Evolutionary conservation across 2,113 vertebrate species (phyloP).

Genomic region (Microcebus murinus): DNA sequence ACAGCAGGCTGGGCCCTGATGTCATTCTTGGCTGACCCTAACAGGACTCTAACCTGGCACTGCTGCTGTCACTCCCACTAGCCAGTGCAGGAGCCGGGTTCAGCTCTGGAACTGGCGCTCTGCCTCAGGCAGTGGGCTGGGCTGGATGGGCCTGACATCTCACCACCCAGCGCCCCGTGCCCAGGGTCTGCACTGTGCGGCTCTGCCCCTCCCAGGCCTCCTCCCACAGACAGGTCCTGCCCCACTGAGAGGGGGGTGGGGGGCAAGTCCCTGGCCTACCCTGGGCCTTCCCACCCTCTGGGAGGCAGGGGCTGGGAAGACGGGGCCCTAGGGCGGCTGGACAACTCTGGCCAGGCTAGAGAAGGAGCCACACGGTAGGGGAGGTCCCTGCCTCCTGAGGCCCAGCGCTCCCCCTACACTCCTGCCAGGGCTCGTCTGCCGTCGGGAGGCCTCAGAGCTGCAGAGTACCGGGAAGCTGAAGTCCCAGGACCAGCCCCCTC

Average conservation of each 20-base stretch:
- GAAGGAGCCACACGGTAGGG: background rate
- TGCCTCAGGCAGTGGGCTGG: background rate
- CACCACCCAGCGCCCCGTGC: too few species aligned
- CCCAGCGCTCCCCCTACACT: too few species aligned
- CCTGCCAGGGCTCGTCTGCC: accelerated
- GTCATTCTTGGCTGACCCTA: accelerated
- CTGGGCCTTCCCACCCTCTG: background rate
- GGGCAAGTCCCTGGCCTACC: background rate
- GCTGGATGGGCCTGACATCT: too few species aligned
- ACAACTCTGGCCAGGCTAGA: background rate
- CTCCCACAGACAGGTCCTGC: background rate
- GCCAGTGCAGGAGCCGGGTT: background rate
- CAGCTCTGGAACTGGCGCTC: background rate
- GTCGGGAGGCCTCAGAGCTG: background rate
- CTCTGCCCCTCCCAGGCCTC: background rate
- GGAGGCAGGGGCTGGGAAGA: background rate
- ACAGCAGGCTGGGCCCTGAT: background rate
- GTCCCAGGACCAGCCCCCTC: background rate
- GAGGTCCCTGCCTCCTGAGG: background rate
- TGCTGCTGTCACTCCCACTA: background rate
- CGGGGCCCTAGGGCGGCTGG: accelerated
- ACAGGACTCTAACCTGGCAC: background rate
- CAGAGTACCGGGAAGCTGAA: background rate
- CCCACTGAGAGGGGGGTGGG: background rate
- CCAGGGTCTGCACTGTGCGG: background rate